Evolutionary conservation across 2,797 vertebrate genomes (phyloP), one percentile per base, ranked within the genome.

Genomic region (Cyclura pinguis): DNA sequence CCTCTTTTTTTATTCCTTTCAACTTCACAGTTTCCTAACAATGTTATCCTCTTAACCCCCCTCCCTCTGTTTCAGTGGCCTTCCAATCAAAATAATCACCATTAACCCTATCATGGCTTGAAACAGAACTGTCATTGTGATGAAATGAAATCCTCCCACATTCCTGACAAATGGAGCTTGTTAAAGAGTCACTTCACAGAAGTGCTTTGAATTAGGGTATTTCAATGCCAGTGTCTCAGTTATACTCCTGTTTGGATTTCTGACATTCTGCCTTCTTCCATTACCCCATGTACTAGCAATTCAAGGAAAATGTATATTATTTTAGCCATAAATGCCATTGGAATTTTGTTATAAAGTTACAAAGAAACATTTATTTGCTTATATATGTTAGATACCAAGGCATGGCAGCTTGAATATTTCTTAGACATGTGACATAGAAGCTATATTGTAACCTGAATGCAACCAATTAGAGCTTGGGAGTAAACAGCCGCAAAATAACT

Each of bases 231-330:
- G 5, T 1, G 18, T 74, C 12, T 4, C 90, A 38, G 13, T 87
- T 87, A 90, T 85, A 90, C 92, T 93, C 7, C 47, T 35, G 5
- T 83, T 88, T 91, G 86, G 74, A 35, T 87, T 87, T 83, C 92
- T 92, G n/a, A 86, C 24, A 35, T 86, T 72, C 87, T 72, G 77
- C 7, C 0, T 10, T 67, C 20, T 6, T 76, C 62, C 69, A 8
- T 10, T 27, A 88, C 87, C 85, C 87, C 0, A 42, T 81, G 88
- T 57, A 64, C 27, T 4, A 91, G 1, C 4, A 88, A 72, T 38
- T 88, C 3, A 74, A 89, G 84, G 27, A 78, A 78, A 2, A 38
- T 80, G 73, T 32, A 7, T 52, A 50, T n/a, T 64, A 50, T 52
- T 69, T 69, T 80, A 22, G 4, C 9, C 27, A 78, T 69, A 77